Percentiles rank a stretch among this genome's conserved stretches.
These are phyloP conservation scores for Brachyistius frenatus DNA, from an alignment of 2,113 vertebrate genomes.

Conservation along the genomic window DNA sequence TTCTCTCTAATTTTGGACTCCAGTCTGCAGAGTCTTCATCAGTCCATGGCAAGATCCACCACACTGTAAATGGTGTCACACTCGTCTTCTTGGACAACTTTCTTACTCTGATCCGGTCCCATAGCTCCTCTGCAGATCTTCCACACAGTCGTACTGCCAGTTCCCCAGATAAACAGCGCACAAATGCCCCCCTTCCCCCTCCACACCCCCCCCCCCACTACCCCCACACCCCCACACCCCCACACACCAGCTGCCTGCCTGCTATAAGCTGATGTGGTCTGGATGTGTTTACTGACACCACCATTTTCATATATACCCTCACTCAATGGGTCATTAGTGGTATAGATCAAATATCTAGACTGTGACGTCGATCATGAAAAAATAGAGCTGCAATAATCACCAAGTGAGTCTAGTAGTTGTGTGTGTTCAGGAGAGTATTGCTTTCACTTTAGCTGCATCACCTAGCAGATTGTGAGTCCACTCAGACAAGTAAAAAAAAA, in stretches of 20 bases:
- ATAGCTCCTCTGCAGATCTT: slow-evolving; percentile 44
- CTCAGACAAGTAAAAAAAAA: slow-evolving; percentile 32
- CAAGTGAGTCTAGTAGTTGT: slow-evolving; percentile 76
- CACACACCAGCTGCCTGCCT: slow-evolving; percentile 19
- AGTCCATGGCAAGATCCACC: slow-evolving; percentile 11
- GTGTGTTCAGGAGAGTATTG: slow-evolving; percentile 71
- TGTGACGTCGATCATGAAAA: slow-evolving; percentile 74
- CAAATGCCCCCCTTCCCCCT: slow-evolving; percentile 59
- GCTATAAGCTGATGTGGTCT: slow-evolving; percentile 52
- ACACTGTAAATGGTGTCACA: slow-evolving; percentile 35
- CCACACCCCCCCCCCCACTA: not conserved
- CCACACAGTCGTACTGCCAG: slow-evolving; percentile 66
- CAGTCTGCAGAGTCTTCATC: slow-evolving; percentile 21
- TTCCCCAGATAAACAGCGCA: slow-evolving; percentile 53
- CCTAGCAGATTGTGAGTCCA: slow-evolving; percentile 54
- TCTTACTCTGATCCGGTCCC: slow-evolving; percentile 47
- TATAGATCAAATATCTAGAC: slow-evolving; percentile 74
- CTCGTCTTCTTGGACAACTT: slow-evolving; percentile 39
- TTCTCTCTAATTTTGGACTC: slow-evolving; percentile 15
- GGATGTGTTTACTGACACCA: slow-evolving; percentile 37
- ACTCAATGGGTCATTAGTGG: slow-evolving; percentile 61
- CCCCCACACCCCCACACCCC: too few species aligned
- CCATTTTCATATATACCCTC: slow-evolving; percentile 48
- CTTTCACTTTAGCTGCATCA: slow-evolving; percentile 47
- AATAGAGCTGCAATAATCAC: slow-evolving; percentile 82